Base-by-base conservation (phyloP, 2,888 invertebrate genomes). In the Bibio marci region DNA sequence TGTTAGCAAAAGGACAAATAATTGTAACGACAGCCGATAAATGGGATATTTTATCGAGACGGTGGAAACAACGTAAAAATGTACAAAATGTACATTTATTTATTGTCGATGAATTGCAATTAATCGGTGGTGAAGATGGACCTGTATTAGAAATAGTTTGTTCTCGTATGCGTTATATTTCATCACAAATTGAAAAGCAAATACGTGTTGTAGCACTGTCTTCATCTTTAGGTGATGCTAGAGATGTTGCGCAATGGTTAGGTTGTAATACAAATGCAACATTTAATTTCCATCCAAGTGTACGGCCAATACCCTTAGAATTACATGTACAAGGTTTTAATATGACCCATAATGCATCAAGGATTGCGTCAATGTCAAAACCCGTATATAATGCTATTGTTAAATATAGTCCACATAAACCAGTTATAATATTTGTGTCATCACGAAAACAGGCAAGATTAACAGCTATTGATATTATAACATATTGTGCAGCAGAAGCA, bases 11-110 rank as follows among this genome's bases (percentile, higher is more conserved):
- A 57, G 92, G 91, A 1, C 90, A 97, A 59, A 77, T 98, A n/a
- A 83, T 98, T 32, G 78, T 99, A 44, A 85, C 90, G 4, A 97
- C 95, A 0, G 94, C 95, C 0, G 95, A 97, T 54, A 92, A 94
- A 51, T 99, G 98, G 98, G 98, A 99, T 57, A 90, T 98, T 4
- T 66, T 98, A 3, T 98, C 98, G 0, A 70, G 98, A 40, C 71
- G 98, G 45, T 99, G 98, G 98, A 98, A 98, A 52, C 97, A 98
- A 53, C 72, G 98, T 26, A 97, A 97, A 63, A 92, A 94, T 57
- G 95, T 99, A 0, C 97, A 97, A 54, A 94, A 90, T 53, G 80
- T 98, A 8, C 86, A 91, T 43, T 67, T 99, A 13, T 92, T 98
- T 59, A 88, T 98, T 43, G 90, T 91, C 14, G 98, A 98, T 55